Evolutionary conservation across 2,888 invertebrate species (phyloP).

Genomic region (Drosophila colorata): DNA sequence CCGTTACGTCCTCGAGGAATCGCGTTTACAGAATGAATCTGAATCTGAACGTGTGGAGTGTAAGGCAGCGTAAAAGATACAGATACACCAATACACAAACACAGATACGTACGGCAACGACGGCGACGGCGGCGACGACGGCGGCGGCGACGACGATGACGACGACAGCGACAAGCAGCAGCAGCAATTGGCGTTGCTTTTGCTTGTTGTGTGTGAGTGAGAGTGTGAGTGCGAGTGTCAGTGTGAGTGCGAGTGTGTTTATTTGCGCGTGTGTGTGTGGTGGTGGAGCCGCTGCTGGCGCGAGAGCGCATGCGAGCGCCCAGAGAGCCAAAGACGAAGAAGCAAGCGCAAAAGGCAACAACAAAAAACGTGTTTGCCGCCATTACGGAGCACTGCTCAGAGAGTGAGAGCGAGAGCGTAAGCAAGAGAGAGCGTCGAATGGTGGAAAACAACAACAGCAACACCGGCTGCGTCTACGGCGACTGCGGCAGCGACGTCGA

Average conservation of each 20-base stretch:
- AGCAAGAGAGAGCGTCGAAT: constrained; percentile 24
- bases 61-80: constrained; percentile 85
- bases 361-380: constrained; percentile 79
- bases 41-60: constrained; percentile 85
- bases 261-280: constrained; percentile 38
- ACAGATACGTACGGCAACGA: constrained; percentile 24
- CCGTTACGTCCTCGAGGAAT: constrained; percentile 86
- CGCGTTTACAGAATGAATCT: constrained; percentile 86
- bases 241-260: constrained; percentile 41
- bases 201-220: constrained; percentile 35
- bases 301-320: constrained; percentile 77
- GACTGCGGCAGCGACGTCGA: constrained; percentile 53
- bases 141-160: constrained; percentile 34
- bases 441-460: constrained; percentile 52
- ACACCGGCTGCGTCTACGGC: constrained; percentile 60
- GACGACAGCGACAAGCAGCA: constrained; percentile 67
- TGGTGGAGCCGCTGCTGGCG: constrained; percentile 49
- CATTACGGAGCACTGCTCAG: constrained; percentile 53
- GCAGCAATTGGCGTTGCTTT: constrained; percentile 67
- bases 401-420: constrained; percentile 32
- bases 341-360: constrained; percentile 72
- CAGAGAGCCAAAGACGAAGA: constrained; percentile 69
- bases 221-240: constrained; percentile 20
- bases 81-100: constrained; percentile 68
- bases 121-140: constrained; percentile 26